These are phyloP conservation scores for Athalia cordata DNA, from an alignment of 2,888 invertebrate species.

Conservation along the genomic window DNA sequence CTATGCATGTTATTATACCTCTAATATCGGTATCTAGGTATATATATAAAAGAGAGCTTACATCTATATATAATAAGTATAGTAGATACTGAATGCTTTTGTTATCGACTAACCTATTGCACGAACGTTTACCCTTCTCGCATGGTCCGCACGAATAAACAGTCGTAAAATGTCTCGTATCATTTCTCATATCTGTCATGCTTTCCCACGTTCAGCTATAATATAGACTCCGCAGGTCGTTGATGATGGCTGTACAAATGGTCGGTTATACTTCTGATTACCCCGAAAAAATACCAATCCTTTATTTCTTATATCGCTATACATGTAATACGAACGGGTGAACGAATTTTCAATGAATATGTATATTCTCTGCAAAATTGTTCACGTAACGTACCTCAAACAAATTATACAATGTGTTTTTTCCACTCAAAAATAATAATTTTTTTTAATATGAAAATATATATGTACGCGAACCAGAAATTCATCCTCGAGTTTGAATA, in stretches of 20 bases:
- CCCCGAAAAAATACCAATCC: no score
- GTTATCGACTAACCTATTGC: conserved; percentile 7
- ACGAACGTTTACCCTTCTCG: neutral
- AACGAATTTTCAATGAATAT: no score
- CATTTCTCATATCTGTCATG: neutral
- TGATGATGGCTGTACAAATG: neutral
- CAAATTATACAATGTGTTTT: no score
- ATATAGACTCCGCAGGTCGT: neutral
- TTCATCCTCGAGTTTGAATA: no score
- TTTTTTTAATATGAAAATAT: no score
- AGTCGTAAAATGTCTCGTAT: conserved; percentile 14
- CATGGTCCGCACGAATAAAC: neutral
- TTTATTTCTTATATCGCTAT: no score
- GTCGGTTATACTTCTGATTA: neutral
- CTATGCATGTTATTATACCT: neutral
- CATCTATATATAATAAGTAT: no score
- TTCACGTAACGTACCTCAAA: no score
- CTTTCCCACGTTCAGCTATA: neutral
- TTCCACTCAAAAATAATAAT: no score
- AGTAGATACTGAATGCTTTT: neutral
- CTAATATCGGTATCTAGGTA: neutral
- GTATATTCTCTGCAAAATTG: neutral
- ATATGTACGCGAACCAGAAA: no score
- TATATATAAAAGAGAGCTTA: neutral
- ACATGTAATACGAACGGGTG: no score